Conservation (phyloP, 1,140 invertebrate genomes). For the Eufriesea mexicana region DNA sequence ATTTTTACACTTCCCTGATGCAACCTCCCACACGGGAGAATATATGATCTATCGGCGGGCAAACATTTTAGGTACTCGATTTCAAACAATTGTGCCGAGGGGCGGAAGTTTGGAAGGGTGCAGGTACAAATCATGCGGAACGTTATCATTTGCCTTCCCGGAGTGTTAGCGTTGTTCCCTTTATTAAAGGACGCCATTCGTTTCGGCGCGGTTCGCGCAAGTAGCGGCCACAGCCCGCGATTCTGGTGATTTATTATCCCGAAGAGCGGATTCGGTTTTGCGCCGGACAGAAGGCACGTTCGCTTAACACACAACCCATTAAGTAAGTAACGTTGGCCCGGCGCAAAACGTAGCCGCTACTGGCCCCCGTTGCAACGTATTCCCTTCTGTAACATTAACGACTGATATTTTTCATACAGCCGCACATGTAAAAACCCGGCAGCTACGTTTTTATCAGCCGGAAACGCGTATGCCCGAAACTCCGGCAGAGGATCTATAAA, state of each 20-base stretch:
- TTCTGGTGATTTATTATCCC: slow-evolving; percentile 54
- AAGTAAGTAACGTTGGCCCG: slow-evolving; percentile 54
- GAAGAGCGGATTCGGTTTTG: slow-evolving; percentile 53
- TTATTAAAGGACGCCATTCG: slow-evolving; percentile 46
- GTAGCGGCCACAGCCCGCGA: slow-evolving; percentile 25
- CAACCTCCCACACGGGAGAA: background rate
- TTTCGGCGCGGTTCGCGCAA: slow-evolving; percentile 15
- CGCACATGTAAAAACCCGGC: background rate
- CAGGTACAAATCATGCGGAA: slow-evolving; percentile 3
- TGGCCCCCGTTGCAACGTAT: slow-evolving; percentile 42
- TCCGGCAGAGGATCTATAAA: background rate
- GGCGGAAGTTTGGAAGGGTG: background rate
- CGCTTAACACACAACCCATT: slow-evolving; percentile 59
- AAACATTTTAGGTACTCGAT: background rate
- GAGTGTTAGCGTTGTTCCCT: slow-evolving; percentile 16
- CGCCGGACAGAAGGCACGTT: slow-evolving; percentile 58
- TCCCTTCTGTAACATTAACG: slow-evolving; percentile 40
- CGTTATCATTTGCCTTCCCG: slow-evolving; percentile 29
- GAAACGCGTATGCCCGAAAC: background rate
- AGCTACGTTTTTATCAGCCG: background rate
- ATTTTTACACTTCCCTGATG: background rate
- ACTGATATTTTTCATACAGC: slow-evolving; percentile 30
- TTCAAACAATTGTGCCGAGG: no score
- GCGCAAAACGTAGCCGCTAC: slow-evolving; percentile 47
- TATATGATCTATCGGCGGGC: background rate